Base-by-base conservation (phyloP, 2,888 invertebrate species). In the Spodoptera exigua region DNA sequence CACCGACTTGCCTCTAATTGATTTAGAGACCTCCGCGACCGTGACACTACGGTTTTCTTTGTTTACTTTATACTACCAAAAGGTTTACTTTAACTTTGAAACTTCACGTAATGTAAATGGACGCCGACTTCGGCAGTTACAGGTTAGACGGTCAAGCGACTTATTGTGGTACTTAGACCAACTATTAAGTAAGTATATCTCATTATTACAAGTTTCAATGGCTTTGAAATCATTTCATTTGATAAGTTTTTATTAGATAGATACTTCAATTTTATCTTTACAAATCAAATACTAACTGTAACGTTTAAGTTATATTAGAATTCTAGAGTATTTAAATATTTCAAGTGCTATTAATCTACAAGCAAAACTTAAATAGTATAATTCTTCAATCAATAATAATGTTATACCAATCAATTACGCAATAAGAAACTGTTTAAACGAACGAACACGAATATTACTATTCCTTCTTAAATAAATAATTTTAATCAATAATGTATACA, bases 1-100 rank as follows among this genome's bases (percentile, higher is more conserved):
- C 84, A 82, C 81, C 81, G 85, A 83, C 88, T 89, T 84, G 77
- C 79, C 78, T 86, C 89, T 92, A 92, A 93, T 91, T 93, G 93
- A 92, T 92, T 92, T 92, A 92, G 88, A 87, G 87, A 87, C 85
- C 81, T 74, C 67, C 70, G 79, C 78, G 78, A 77, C 82, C 82
- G 80, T 84, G 85, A 83, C 85, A 82, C 80, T 80, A 79, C 79
- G 80, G 70, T 70, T 81, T 83, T 85, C 83, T 86, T 87, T 86
- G 83, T 86, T 87, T 85, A 83, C 78, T 82, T 76, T 79, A 70
- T 75, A 76, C 78, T 73, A 52, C 61, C 74, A 71, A 82, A 82
- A 78, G 74, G 75, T 72, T 78, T 70, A 76, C 73, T 76, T 79
- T 69, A 72, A 79, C 66, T 80, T 78, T 66, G 70, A 66, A 71